These are phyloP conservation scores for Hippocampus barbouri DNA, from an alignment of 2,113 vertebrate genomes.

Conservation along the genomic window DNA sequence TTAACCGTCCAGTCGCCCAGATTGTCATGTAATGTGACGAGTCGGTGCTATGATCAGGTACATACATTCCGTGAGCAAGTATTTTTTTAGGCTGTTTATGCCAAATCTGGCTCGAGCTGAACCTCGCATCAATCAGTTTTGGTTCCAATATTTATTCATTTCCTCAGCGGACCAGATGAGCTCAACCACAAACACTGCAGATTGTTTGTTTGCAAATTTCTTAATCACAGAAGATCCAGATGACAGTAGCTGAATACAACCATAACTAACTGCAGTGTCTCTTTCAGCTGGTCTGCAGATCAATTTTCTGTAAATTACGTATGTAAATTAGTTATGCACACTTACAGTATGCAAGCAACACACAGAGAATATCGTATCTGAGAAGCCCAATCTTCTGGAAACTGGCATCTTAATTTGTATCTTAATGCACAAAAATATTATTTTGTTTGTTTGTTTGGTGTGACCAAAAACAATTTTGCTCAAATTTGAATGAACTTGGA, in stretches of 20 bases:
- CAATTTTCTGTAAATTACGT: background rate
- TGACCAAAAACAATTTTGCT: background rate
- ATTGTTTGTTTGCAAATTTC: background rate
- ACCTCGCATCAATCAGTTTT: background rate
- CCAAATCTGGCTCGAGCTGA: background rate
- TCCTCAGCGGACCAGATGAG: background rate
- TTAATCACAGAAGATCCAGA: background rate
- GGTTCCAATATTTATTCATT: background rate
- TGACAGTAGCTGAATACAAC: background rate
- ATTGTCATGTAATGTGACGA: background rate
- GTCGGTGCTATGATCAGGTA: too few species aligned
- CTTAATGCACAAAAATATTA: constrained; percentile 10
- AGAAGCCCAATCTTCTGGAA: constrained; percentile 11
- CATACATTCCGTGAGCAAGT: too few species aligned
- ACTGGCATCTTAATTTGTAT: background rate
- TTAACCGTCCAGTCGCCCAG: constrained; percentile 1
- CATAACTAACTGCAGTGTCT: background rate
- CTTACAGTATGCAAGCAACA: background rate
- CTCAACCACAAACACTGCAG: background rate
- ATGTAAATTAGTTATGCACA: background rate
- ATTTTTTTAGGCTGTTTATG: background rate
- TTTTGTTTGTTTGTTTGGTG: background rate
- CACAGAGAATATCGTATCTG: constrained; percentile 27
- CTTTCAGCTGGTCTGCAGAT: background rate
- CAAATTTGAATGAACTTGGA: background rate